A percentile compares a stretch with the other conserved stretches of the same genome.
phyloP scores from a whole-genome alignment of 1,140 invertebrate species.

The Episyrphus balteatus region DNA sequence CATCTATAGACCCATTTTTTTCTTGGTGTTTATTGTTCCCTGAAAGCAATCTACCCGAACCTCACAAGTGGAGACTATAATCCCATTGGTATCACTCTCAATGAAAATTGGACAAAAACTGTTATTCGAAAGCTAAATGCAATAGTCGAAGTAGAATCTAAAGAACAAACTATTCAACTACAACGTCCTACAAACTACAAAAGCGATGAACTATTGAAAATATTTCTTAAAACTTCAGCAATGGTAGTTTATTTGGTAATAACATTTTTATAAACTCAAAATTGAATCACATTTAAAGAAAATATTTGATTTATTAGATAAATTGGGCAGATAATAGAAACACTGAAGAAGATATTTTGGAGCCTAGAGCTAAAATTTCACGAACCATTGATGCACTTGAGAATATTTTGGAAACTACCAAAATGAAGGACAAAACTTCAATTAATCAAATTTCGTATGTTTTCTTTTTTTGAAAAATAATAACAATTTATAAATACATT shows the following conservation, averaged over 20 bases:
- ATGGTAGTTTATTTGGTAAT: constrained; percentile 23
- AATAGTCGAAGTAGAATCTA: constrained; percentile 22
- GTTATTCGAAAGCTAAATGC: constrained; percentile 14
- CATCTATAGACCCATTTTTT: constrained; percentile 20
- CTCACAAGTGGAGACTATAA: constrained; percentile 12
- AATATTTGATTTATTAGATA: constrained; percentile 6
- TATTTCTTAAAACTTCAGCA: constrained; percentile 23
- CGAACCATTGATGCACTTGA: constrained; percentile 14
- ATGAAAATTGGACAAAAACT: constrained; percentile 18
- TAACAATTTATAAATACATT: too few species aligned
- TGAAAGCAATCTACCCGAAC: constrained; percentile 19
- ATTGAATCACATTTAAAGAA: neutral
- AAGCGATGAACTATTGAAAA: constrained; percentile 11
- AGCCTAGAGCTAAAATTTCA: constrained; percentile 12
- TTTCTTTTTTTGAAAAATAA: too few species aligned
- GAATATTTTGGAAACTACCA: constrained; percentile 6
- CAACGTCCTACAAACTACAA: constrained; percentile 5
- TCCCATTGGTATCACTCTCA: constrained; percentile 14
- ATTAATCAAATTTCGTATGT: too few species aligned
- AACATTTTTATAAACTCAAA: neutral
- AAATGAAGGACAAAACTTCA: too few species aligned
- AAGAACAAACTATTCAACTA: constrained; percentile 10
- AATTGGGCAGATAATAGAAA: constrained; percentile 13
- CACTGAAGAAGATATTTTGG: neutral
- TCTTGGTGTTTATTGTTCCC: constrained; percentile 12